Evolutionary conservation across 2,888 invertebrate species (phyloP).

Genomic region (Acronicta aceris): DNA sequence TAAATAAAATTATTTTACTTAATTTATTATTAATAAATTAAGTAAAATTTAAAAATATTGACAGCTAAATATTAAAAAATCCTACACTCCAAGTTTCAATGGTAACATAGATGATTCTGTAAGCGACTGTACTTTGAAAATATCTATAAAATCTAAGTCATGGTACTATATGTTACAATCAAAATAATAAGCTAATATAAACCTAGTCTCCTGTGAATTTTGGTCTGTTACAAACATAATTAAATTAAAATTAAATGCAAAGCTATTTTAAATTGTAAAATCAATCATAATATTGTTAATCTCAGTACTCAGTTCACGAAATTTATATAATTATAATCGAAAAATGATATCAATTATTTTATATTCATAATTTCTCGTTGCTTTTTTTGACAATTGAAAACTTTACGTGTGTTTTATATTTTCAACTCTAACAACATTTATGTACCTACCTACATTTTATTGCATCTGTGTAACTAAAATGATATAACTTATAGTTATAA

Average conservation of each 20-base stretch:
- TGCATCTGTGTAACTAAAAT: neutral
- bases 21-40: no score
- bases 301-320: conserved; percentile 45
- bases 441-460: no score
- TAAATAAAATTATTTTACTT: no score
- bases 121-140: conserved; percentile 36
- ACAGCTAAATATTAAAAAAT: neutral
- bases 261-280: conserved; percentile 26
- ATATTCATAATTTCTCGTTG: neutral
- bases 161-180: conserved; percentile 46
- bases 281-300: conserved; percentile 19
- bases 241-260: conserved; percentile 10
- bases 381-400: no score
- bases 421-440: no score
- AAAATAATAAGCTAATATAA: conserved; percentile 47
- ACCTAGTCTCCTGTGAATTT: conserved; percentile 37
- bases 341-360: conserved; percentile 7
- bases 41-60: no score
- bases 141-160: conserved; percentile 52
- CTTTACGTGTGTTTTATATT: no score
- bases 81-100: conserved; percentile 2
- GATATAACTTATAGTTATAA: neutral
- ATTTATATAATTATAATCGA: neutral
- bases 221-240: conserved; percentile 47
- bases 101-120: conserved; percentile 32